These are phyloP conservation scores for Streblospio benedicti DNA, from an alignment of 1,140 invertebrate species.

Conservation along the genomic window DNA sequence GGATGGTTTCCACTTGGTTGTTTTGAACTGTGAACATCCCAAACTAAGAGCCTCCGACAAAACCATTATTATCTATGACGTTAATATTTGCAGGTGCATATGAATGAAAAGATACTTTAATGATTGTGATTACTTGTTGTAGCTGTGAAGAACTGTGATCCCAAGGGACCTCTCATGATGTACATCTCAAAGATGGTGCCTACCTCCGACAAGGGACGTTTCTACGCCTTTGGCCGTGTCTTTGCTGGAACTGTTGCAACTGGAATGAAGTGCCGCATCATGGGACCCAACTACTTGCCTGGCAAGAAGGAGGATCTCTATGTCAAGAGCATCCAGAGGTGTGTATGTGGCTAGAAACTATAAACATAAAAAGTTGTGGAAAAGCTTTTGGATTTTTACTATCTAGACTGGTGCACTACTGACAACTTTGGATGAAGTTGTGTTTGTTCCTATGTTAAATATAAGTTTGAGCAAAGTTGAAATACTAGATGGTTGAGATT, in stretches of 20 bases:
- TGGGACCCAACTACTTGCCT: conserved; percentile 92
- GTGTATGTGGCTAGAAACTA: conserved; percentile 11
- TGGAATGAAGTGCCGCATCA: conserved; percentile 69
- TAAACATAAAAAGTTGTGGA: not conserved
- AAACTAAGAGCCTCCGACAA: too few relatives aligned
- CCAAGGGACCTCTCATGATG: conserved; percentile 98
- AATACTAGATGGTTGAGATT: too few relatives aligned
- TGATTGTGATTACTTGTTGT: conserved; percentile 2
- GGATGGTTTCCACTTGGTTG: not conserved
- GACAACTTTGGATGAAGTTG: too few relatives aligned
- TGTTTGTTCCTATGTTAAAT: too few relatives aligned
- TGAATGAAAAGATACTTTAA: too few relatives aligned
- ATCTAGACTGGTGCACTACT: too few relatives aligned
- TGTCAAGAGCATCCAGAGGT: conserved; percentile 92
- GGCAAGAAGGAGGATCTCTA: conserved; percentile 99
- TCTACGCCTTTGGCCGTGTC: conserved; percentile 99
- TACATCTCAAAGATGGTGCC: conserved; percentile 99
- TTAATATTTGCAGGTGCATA: not conserved
- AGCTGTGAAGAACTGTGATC: conserved; percentile 77
- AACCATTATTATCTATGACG: too few relatives aligned
- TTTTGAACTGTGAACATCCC: too few relatives aligned
- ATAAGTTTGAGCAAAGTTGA: too few relatives aligned
- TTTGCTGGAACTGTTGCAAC: conserved; percentile 92
- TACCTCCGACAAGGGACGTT: conserved; percentile 97
- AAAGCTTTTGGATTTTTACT: not conserved